Conservation (phyloP, 2,888 invertebrate species). For the Crocallis elinguaria region DNA sequence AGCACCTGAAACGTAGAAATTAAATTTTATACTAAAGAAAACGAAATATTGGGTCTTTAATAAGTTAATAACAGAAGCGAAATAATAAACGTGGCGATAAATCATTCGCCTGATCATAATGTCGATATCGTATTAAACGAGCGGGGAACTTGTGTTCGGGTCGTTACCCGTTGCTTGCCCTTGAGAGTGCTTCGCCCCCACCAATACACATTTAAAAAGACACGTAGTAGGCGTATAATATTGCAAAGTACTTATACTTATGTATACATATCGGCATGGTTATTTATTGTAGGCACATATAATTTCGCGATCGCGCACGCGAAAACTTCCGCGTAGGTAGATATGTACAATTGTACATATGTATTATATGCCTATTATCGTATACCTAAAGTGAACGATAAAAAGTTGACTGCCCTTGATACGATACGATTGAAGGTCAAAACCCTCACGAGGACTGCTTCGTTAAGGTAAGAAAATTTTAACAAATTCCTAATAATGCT, state of each 20-base stretch:
- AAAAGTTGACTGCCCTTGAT: constrained; percentile 64
- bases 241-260: not conserved
- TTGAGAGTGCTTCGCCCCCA: constrained; percentile 77
- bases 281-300: not conserved
- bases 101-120: constrained; percentile 8
- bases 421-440: constrained; percentile 48
- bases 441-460: constrained; percentile 34
- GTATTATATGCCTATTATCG: too few species aligned
- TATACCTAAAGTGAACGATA: constrained; percentile 45
- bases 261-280: not conserved
- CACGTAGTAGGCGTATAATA: not conserved
- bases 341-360: constrained; percentile 23
- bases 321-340: not conserved
- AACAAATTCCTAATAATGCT: too few species aligned
- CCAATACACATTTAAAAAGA: constrained; percentile 27
- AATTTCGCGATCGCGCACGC: constrained; percentile 3
- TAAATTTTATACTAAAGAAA: not conserved
- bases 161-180: constrained; percentile 75
- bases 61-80: not conserved
- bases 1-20: constrained; percentile 56
- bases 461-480: too few species aligned
- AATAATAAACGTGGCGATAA: constrained; percentile 8
- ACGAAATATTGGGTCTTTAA: too few species aligned
- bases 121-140: constrained; percentile 7
- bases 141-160: constrained; percentile 48